Evolutionary conservation across 2,888 invertebrate species (phyloP).

Genomic region (Eupithecia pulchellata): DNA sequence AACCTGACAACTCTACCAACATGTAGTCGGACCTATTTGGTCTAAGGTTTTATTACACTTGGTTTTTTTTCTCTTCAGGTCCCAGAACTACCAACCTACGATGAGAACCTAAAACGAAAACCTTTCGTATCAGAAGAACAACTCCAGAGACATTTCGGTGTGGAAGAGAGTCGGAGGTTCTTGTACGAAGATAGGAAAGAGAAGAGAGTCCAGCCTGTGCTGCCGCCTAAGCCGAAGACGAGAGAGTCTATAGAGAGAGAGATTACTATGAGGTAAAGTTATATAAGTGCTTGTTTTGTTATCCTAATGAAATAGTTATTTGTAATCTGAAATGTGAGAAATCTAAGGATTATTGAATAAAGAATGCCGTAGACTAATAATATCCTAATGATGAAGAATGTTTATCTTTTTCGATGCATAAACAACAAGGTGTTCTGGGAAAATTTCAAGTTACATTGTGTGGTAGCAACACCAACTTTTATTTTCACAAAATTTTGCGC

Average conservation of each 20-base stretch:
- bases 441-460: too few species aligned
- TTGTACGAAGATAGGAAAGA: constrained; percentile 34
- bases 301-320: too few species aligned
- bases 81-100: constrained; percentile 60
- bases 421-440: background rate
- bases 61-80: constrained; percentile 23
- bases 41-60: too few species aligned
- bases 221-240: constrained; percentile 75
- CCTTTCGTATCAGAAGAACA: constrained; percentile 81
- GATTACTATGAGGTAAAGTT: constrained; percentile 77
- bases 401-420: background rate
- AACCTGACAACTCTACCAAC: too few species aligned
- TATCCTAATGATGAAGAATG: background rate
- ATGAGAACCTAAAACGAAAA: constrained; percentile 67
- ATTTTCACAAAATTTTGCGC: background rate
- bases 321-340: too few species aligned
- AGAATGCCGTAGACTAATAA: too few species aligned
- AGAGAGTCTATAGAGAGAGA: constrained; percentile 79
- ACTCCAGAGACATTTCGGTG: constrained; percentile 78
- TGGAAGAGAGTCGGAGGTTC: constrained; percentile 72
- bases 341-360: background rate
- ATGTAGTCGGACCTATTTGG: too few species aligned
- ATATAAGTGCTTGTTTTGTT: too few species aligned
- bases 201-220: constrained; percentile 54
- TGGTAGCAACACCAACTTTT: background rate